Percentiles rank a stretch among this genome's conserved stretches.
These are phyloP conservation scores for Orbicella faveolata DNA, from an alignment of 64 coral and sea anemone genomes.

Conservation along the genomic window DNA sequence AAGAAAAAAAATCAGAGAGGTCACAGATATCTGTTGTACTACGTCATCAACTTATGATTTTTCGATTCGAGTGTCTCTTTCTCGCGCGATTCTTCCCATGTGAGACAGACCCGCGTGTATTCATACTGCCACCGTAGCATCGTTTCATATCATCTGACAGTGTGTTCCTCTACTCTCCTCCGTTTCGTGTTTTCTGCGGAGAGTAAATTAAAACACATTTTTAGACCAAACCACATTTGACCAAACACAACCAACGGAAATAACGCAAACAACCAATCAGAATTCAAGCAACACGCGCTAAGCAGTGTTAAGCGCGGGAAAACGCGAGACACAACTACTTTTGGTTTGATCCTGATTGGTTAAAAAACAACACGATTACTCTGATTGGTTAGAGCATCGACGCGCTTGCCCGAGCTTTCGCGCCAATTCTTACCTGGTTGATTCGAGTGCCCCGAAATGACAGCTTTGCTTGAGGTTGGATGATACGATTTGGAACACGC, in stretches of 20 bases:
- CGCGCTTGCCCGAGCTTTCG: too few relatives aligned
- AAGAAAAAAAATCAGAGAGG: not conserved
- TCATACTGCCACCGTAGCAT: too few relatives aligned
- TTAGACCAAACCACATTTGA: not conserved
- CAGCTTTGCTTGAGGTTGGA: constrained; percentile 13
- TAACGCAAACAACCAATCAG: not conserved
- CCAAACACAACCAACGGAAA: not conserved
- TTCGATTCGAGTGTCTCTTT: too few relatives aligned
- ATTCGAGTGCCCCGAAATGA: not conserved
- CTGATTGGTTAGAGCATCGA: not conserved
- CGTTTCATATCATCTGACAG: not conserved
- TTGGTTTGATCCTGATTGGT: too few relatives aligned
- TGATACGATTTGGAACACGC: constrained; percentile 19
- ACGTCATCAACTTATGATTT: too few relatives aligned
- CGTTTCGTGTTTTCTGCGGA: constrained; percentile 39
- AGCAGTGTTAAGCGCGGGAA: not conserved
- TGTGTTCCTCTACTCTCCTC: constrained; percentile 24
- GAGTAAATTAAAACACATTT: not conserved
- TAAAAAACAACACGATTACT: not conserved
- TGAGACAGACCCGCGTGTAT: too few relatives aligned
- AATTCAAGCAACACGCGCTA: not conserved
- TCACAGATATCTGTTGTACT: not conserved
- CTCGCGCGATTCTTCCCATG: too few relatives aligned
- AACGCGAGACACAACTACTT: not conserved
- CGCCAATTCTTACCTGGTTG: not conserved